Conservation (phyloP, 2,888 invertebrate species). For the Meteorus cinctellus region DNA sequence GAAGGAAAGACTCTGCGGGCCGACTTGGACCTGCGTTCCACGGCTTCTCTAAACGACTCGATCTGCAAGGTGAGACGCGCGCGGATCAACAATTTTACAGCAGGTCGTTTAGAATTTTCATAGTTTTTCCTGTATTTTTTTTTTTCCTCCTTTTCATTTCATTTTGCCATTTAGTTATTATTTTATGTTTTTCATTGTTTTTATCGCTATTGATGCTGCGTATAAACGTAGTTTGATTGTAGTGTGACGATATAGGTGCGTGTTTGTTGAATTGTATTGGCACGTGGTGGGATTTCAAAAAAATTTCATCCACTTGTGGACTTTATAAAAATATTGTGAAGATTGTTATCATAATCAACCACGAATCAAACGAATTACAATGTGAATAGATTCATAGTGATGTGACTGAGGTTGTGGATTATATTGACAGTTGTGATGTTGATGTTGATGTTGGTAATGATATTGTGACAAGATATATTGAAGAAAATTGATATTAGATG, state of each 20-base stretch:
- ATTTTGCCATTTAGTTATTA: neutral
- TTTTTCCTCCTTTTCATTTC: neutral
- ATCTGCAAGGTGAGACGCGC: slow-evolving; percentile 73
- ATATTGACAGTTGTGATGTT: too few relatives aligned
- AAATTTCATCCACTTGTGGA: too few relatives aligned
- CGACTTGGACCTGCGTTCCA: slow-evolving; percentile 71
- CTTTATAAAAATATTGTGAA: neutral
- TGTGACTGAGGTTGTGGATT: too few relatives aligned
- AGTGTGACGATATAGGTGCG: neutral
- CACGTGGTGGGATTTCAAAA: neutral
- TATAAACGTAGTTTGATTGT: neutral
- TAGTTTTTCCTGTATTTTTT: too few relatives aligned
- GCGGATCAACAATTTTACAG: slow-evolving; percentile 59
- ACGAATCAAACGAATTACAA: too few relatives aligned
- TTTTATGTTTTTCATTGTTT: neutral
- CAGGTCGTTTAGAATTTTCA: neutral
- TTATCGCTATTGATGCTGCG: neutral
- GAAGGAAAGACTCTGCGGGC: slow-evolving; percentile 51
- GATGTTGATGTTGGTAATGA: neutral
- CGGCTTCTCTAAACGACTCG: slow-evolving; percentile 70
- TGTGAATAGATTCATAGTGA: too few relatives aligned
- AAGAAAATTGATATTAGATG: neutral
- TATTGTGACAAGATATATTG: neutral
- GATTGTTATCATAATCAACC: neutral
- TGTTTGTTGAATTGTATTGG: neutral